Conservation (phyloP, 2,797 vertebrate species). For the Acomys russatus region DNA sequence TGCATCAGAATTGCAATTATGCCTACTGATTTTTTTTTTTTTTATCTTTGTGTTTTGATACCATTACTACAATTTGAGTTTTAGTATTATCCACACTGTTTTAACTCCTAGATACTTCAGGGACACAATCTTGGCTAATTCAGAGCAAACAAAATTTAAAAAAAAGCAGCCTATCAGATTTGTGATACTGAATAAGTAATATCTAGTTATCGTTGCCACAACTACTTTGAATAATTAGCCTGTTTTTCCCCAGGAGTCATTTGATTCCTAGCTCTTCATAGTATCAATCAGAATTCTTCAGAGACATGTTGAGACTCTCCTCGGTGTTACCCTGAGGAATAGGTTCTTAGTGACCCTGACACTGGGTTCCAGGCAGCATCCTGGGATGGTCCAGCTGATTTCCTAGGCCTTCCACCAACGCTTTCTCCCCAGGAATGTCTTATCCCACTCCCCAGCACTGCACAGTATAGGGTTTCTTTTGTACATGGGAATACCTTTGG, state of each 20-base stretch:
- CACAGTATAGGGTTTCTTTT: background rate
- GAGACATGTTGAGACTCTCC: background rate
- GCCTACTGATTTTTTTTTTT: slow-evolving; percentile 22
- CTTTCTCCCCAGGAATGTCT: background rate
- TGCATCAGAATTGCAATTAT: slow-evolving; percentile 8
- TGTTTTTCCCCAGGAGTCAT: background rate
- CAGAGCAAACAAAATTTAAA: background rate
- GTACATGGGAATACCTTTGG: background rate
- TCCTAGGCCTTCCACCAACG: background rate
- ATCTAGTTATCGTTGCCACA: background rate
- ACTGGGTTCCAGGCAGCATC: background rate
- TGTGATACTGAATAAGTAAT: background rate
- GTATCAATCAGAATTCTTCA: slow-evolving; percentile 28
- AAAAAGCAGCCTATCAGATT: background rate
- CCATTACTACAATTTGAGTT: slow-evolving; percentile 21
- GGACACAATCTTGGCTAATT: slow-evolving; percentile 27
- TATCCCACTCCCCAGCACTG: background rate
- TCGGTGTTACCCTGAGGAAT: background rate
- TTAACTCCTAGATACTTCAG: background rate
- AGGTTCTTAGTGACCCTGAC: background rate
- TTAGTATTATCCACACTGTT: background rate
- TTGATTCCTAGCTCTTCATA: background rate
- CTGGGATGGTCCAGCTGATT: background rate
- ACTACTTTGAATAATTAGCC: background rate
- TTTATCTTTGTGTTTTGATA: slow-evolving; percentile 40